Conservation (phyloP, 2,888 invertebrate genomes). For the Saturnia pavonia region DNA sequence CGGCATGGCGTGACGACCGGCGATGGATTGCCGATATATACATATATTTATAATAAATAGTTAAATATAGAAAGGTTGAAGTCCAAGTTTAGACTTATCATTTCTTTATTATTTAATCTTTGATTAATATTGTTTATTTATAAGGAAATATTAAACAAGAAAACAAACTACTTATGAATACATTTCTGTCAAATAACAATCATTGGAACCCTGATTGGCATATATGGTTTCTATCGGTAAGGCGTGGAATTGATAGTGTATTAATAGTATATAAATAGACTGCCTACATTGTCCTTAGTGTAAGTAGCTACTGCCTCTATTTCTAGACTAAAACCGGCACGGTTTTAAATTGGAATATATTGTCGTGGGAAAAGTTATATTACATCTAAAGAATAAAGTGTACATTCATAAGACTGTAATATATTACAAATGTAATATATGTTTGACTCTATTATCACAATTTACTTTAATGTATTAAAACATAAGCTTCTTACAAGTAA, state of each 20-base stretch:
- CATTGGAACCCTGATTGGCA: neutral
- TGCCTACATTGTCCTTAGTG: slow-evolving; percentile 9
- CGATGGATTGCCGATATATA: too few relatives aligned
- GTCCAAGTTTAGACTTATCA: neutral
- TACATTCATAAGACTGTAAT: neutral
- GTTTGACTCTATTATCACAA: neutral
- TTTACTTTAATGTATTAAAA: neutral
- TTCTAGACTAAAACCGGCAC: slow-evolving; percentile 37
- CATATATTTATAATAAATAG: neutral
- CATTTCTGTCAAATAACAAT: neutral
- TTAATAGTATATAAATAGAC: slow-evolving; percentile 7
- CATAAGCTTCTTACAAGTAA: neutral
- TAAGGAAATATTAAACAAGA: neutral
- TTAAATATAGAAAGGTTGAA: neutral
- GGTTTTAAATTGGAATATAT: slow-evolving; percentile 48
- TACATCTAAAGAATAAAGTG: neutral
- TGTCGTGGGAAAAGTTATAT: slow-evolving; percentile 44
- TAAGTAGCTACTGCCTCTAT: slow-evolving; percentile 33
- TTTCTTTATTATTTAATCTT: neutral
- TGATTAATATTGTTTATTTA: neutral
- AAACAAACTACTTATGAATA: neutral
- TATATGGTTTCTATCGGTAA: neutral
- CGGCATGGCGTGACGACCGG: too few relatives aligned
- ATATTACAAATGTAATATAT: neutral
- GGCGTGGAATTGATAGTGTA: neutral